A percentile compares a stretch with the other conserved stretches of the same genome.
Evolutionary conservation across 2,888 invertebrate species (phyloP).

Genomic region (Ceriagrion tenellum): DNA sequence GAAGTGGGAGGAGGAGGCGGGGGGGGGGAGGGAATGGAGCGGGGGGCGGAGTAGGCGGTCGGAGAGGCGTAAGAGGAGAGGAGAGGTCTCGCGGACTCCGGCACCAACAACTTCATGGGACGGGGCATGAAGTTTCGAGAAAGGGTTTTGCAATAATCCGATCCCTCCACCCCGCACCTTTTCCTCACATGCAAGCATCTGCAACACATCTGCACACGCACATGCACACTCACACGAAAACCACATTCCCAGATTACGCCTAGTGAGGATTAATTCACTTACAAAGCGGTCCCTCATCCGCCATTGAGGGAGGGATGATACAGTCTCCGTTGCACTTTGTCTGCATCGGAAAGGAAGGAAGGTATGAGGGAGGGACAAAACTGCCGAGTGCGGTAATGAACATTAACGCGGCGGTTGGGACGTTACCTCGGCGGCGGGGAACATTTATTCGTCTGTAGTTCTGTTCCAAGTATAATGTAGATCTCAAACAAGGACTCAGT

Average conservation of each 20-base stretch:
- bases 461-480: too few species aligned
- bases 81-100: neutral
- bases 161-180: neutral
- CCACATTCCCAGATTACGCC: neutral
- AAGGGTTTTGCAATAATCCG: neutral
- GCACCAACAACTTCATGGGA: neutral
- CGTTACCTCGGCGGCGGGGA: neutral
- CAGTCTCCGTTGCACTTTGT: neutral
- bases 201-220: neutral
- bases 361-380: neutral
- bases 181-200: neutral
- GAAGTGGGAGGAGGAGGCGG: neutral
- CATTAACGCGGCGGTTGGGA: neutral
- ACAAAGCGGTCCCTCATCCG: neutral
- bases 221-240: neutral
- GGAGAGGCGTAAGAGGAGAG: neutral
- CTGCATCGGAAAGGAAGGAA: neutral
- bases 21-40: too few species aligned
- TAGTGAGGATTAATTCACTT: neutral
- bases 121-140: neutral
- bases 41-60: neutral
- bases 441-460: neutral
- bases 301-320: neutral
- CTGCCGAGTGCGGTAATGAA: neutral
- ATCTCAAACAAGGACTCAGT: too few species aligned